A percentile compares a stretch with the other conserved stretches of the same genome.
phyloP scores from a whole-genome alignment of 2,113 vertebrate genomes.

The Polypterus bichir region DNA sequence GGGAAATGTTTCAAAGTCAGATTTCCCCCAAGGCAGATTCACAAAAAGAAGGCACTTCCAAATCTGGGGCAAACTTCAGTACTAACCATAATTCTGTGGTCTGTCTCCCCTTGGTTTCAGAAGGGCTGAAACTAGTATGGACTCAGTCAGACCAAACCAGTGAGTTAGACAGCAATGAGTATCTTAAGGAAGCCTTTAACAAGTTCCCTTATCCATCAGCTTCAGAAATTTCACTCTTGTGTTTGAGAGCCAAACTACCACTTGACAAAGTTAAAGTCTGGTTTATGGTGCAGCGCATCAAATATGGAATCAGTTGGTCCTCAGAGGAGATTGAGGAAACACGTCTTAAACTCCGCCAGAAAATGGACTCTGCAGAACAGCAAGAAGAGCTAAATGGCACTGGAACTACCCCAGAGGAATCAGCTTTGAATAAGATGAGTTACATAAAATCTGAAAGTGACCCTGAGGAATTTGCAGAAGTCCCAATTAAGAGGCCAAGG shows the following conservation, averaged over 20 bases:
- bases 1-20: no score
- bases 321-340: constrained; percentile 83
- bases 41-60: background rate
- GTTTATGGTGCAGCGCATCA: constrained; percentile 84
- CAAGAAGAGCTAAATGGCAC: background rate
- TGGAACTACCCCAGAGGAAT: no score
- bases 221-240: constrained; percentile 61
- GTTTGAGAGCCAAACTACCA: constrained; percentile 57
- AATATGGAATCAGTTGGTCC: constrained; percentile 83
- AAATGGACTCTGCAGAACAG: background rate
- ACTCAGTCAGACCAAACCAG: constrained; percentile 72
- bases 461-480: no score
- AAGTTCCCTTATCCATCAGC: constrained; percentile 77
- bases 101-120: constrained; percentile 72
- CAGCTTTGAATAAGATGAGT: no score
- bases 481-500: background rate
- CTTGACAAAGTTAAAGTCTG: constrained; percentile 82
- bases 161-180: constrained; percentile 65
- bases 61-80: constrained; percentile 40
- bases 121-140: constrained; percentile 75
- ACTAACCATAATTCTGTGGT: constrained; percentile 57
- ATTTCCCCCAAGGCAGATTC: no score
- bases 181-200: constrained; percentile 72
- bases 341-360: constrained; percentile 40
- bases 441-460: no score